Evolutionary conservation across 2,888 invertebrate species (phyloP).

Genomic region (Tenthredo livida): DNA sequence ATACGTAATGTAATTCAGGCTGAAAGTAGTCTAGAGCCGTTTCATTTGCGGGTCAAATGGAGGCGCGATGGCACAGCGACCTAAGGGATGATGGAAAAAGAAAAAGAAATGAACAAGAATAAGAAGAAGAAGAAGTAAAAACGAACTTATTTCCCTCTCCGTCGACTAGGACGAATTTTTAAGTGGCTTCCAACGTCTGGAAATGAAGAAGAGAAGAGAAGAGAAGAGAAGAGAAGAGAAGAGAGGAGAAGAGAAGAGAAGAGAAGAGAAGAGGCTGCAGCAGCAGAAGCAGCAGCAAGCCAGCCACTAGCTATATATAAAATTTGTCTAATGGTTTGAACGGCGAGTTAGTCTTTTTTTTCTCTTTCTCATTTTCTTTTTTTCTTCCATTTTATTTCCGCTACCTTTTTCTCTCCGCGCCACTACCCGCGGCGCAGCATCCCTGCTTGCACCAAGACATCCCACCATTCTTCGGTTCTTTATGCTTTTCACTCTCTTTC

Average conservation of each 20-base stretch:
- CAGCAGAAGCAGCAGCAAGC: not conserved
- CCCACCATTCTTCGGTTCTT: constrained; percentile 51
- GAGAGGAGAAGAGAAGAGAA: no score
- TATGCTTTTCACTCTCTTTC: constrained; percentile 54
- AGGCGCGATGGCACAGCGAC: not conserved
- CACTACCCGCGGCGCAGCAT: constrained; percentile 47
- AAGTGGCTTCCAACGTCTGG: constrained; percentile 48
- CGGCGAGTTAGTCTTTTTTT: constrained; percentile 57
- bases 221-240: constrained; percentile 7
- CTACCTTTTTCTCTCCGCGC: constrained; percentile 57
- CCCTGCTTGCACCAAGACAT: constrained; percentile 42
- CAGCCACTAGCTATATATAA: constrained; percentile 69
- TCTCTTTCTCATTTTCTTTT: constrained; percentile 53
- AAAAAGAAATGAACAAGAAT: not conserved
- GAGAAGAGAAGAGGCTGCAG: not conserved
- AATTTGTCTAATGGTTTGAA: constrained; percentile 75
- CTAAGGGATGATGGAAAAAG: not conserved
- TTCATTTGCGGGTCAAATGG: constrained; percentile 26
- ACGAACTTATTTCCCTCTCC: not conserved
- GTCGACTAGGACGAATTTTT: constrained; percentile 47
- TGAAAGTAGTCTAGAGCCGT: constrained; percentile 14
- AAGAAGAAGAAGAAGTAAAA: not conserved
- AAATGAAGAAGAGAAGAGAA: constrained; percentile 21
- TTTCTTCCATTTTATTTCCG: constrained; percentile 61
- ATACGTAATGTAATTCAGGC: constrained; percentile 39